These are phyloP conservation scores for Cavia porcellus DNA, from an alignment of 2,113 vertebrate species.

Conservation along the genomic window DNA sequence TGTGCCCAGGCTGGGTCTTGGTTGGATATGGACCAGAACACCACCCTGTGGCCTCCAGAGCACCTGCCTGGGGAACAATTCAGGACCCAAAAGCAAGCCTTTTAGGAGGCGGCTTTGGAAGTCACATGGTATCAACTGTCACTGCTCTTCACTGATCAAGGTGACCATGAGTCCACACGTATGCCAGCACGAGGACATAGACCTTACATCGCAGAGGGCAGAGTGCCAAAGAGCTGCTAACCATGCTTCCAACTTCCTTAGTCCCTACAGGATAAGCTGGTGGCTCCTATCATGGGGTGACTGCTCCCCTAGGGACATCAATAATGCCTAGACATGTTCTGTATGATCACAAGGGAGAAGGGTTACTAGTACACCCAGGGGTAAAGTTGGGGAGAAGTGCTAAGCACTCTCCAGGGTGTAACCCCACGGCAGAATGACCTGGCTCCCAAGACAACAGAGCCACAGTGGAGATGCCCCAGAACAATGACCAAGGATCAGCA, in stretches of 20 bases:
- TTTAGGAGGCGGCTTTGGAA: rapidly evolving
- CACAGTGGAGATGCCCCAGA: rapidly evolving
- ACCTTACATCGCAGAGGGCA: rapidly evolving
- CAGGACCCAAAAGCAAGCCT: not conserved
- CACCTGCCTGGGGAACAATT: not conserved
- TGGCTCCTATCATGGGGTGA: not conserved
- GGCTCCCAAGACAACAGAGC: rapidly evolving
- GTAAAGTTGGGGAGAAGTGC: not conserved
- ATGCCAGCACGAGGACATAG: rapidly evolving
- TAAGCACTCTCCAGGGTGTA: rapidly evolving
- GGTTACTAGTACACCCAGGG: rapidly evolving
- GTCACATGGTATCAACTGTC: rapidly evolving
- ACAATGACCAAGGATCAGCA: rapidly evolving
- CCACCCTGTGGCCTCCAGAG: rapidly evolving
- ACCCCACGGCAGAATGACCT: rapidly evolving
- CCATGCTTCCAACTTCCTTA: not conserved
- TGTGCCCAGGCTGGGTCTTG: not conserved
- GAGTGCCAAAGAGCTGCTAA: rapidly evolving
- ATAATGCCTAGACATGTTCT: rapidly evolving
- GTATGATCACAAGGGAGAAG: rapidly evolving
- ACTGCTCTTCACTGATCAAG: rapidly evolving
- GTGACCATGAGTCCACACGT: rapidly evolving
- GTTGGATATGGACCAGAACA: rapidly evolving
- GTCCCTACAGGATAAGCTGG: rapidly evolving
- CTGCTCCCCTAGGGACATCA: not conserved